Evolutionary conservation across 2,113 vertebrate species (phyloP).

Genomic region (Lepus timidus): DNA sequence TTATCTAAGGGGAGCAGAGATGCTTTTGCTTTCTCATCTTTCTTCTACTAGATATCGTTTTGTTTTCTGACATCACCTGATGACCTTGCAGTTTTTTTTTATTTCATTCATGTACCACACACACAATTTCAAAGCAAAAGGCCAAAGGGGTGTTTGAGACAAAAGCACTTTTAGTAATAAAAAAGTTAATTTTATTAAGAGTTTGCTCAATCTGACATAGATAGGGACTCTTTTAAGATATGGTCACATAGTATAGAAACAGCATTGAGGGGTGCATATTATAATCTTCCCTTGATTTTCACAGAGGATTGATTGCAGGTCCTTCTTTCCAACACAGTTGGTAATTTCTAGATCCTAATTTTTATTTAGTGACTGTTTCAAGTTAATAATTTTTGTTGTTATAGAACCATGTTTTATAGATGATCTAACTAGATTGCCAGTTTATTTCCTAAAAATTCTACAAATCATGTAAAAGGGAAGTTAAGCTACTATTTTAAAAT

Average conservation of each 20-base stretch:
- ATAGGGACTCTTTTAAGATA: background rate
- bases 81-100: constrained; percentile 64
- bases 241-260: background rate
- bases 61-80: constrained; percentile 64
- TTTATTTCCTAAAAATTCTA: background rate
- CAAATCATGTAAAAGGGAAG: background rate
- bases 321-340: background rate
- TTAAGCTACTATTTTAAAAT: constrained; percentile 13
- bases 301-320: background rate
- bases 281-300: background rate
- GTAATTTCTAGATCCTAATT: background rate
- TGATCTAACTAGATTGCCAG: background rate
- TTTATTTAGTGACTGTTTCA: background rate
- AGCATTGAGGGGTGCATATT: background rate
- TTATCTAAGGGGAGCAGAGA: constrained; percentile 76
- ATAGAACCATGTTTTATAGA: background rate
- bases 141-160: background rate
- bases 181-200: background rate
- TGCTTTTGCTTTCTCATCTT: constrained; percentile 39
- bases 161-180: constrained; percentile 37
- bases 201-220: constrained; percentile 2
- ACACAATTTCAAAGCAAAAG: constrained; percentile 31
- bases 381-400: background rate
- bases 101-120: constrained; percentile 5
- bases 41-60: constrained; percentile 60